Evolutionary conservation across 2,888 invertebrate species (phyloP).

Genomic region (Tridacna crocea): DNA sequence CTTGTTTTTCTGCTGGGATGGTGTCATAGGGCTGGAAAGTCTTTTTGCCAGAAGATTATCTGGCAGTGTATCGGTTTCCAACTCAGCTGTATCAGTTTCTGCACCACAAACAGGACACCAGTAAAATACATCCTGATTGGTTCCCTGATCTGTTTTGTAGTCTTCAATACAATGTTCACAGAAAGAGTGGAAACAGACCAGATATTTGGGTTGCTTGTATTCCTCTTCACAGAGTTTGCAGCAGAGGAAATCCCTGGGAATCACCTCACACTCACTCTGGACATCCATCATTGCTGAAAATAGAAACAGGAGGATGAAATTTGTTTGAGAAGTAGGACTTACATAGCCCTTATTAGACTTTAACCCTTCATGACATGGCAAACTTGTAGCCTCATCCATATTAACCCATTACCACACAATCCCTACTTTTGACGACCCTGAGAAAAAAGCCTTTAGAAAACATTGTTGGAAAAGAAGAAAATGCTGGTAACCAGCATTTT

Average conservation of each 20-base stretch:
- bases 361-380: too few relatives aligned
- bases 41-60: slow-evolving; percentile 74
- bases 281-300: slow-evolving; percentile 70
- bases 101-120: slow-evolving; percentile 75
- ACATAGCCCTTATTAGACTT: too few relatives aligned
- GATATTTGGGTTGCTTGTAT: slow-evolving; percentile 74
- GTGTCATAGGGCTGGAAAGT: slow-evolving; percentile 61
- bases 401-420: slow-evolving; percentile 1
- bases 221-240: slow-evolving; percentile 77
- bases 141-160: slow-evolving; percentile 49
- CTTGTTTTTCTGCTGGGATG: slow-evolving; percentile 56
- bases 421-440: too few relatives aligned
- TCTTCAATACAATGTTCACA: slow-evolving; percentile 64
- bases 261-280: slow-evolving; percentile 73
- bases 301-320: slow-evolving; percentile 1
- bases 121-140: slow-evolving; percentile 60
- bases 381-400: too few relatives aligned
- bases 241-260: slow-evolving; percentile 76
- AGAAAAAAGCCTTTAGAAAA: too few relatives aligned
- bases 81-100: slow-evolving; percentile 47
- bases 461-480: too few relatives aligned
- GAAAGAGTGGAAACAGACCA: slow-evolving; percentile 75
- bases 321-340: too few relatives aligned
- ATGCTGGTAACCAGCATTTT: too few relatives aligned
- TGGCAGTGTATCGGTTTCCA: slow-evolving; percentile 56